Conservation (phyloP, 92 coral and sea anemone genomes). For the Bergia sp. region DNA sequence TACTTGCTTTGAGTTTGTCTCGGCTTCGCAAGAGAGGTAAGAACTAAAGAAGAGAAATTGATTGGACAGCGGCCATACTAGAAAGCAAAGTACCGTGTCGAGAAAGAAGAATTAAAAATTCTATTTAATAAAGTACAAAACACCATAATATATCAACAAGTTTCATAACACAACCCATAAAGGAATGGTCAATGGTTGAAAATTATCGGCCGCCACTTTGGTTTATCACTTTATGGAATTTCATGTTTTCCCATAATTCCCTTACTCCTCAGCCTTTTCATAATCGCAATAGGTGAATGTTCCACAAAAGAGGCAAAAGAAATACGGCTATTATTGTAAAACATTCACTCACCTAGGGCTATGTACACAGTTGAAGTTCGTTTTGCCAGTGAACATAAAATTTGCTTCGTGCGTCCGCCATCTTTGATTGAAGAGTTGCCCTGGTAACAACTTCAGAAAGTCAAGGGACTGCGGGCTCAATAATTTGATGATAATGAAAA, state of each 20-base stretch:
- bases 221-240: no score
- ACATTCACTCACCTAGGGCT: not conserved
- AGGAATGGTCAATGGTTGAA: not conserved
- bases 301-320: not conserved
- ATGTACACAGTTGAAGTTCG: not conserved
- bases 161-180: not conserved
- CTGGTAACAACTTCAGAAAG: not conserved
- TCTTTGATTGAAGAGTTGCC: constrained; percentile 16
- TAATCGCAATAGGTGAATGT: not conserved
- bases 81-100: not conserved
- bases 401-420: not conserved
- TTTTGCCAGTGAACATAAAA: not conserved
- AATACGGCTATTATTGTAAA: not conserved
- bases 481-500: no score
- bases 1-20: not conserved
- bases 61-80: not conserved
- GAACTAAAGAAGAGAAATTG: no score
- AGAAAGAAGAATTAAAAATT: not conserved
- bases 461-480: not conserved
- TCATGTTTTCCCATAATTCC: not conserved
- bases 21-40: not conserved
- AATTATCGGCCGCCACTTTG: not conserved
- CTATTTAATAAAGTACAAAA: not conserved
- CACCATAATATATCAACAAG: not conserved
- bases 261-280: not conserved